phyloP scores from a whole-genome alignment of 2,113 vertebrate species.

The Brienomyrus brachyistius region DNA sequence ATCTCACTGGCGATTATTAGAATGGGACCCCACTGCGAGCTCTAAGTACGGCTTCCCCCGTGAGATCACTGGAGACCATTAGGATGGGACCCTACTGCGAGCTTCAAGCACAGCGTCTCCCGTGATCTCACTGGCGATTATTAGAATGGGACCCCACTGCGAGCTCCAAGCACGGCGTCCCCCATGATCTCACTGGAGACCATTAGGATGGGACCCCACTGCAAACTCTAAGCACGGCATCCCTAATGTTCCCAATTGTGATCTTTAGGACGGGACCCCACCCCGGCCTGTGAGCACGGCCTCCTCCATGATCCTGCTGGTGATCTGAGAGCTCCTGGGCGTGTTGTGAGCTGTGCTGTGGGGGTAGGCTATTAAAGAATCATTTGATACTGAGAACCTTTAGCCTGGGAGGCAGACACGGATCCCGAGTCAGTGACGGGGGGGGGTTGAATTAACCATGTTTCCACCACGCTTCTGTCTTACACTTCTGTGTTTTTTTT shows the following conservation, averaged over 20 bases:
- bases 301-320: conserved; percentile 59
- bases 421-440: conserved; percentile 1
- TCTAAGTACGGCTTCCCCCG: too few species aligned
- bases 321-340: conserved; percentile 64
- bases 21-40: not conserved
- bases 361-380: conserved; percentile 63
- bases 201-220: too few species aligned
- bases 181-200: too few species aligned
- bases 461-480: not conserved
- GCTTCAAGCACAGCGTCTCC: too few species aligned
- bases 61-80: too few species aligned
- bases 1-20: not conserved
- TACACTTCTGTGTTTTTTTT: not conserved
- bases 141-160: too few species aligned
- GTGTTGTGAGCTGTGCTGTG: conserved; percentile 51
- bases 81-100: too few species aligned
- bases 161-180: too few species aligned
- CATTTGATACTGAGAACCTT: conserved; percentile 63
- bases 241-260: too few species aligned
- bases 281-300: conserved; percentile 30
- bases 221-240: too few species aligned
- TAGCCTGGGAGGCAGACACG: conserved; percentile 39
- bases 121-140: too few species aligned
- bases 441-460: not conserved
- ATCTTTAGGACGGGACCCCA: too few species aligned